A percentile compares a stretch with the other conserved stretches of the same genome.
Conservation (phyloP, 2,797 vertebrate species). For the Steatocranus sp. region DNA sequence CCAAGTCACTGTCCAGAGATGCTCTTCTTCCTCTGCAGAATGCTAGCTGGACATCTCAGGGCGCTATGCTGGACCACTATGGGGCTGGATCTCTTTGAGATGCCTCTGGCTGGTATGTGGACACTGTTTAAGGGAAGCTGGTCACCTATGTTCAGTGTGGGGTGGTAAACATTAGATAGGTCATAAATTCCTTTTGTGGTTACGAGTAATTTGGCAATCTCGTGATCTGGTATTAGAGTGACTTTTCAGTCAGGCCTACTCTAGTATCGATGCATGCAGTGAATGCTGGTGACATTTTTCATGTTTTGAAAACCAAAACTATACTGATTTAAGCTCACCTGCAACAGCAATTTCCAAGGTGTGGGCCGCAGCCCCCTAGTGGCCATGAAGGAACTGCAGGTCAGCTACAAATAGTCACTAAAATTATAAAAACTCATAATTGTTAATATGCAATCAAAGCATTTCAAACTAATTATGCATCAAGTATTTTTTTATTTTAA, state of each 20-base stretch:
- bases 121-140: not conserved
- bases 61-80: constrained; percentile 70
- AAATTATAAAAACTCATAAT: not conserved
- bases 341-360: not conserved
- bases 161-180: not conserved
- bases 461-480: not conserved
- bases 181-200: not conserved
- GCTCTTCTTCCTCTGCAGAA: constrained; percentile 85
- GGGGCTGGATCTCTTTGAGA: constrained; percentile 60
- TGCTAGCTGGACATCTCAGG: constrained; percentile 81
- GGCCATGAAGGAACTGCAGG: not conserved
- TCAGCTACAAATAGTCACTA: not conserved
- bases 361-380: not conserved
- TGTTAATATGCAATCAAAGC: not conserved
- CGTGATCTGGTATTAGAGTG: not conserved
- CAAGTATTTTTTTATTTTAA: not conserved
- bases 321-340: not conserved
- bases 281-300: not conserved
- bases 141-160: not conserved
- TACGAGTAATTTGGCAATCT: not conserved
- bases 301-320: not conserved
- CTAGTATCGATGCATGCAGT: not conserved
- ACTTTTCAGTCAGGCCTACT: not conserved
- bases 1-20: constrained; percentile 78
- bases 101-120: constrained; percentile 70